Evolutionary conservation across 2,888 invertebrate species (phyloP), one percentile per base, ranked within the genome.

Genomic region (Exephanes ischioxanthus): DNA sequence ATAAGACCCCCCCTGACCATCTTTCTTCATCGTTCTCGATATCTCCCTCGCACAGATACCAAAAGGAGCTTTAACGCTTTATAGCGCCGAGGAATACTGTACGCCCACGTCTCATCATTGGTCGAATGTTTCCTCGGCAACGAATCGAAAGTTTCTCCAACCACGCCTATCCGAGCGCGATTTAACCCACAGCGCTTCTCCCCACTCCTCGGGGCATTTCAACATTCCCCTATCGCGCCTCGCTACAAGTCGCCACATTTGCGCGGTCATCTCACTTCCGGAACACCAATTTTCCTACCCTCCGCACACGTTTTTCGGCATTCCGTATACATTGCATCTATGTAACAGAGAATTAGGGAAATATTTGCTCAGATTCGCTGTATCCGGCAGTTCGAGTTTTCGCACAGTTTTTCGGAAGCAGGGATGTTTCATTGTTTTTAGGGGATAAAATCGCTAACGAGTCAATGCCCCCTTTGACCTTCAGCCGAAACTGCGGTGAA

Each of bases 71-170:
- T 58, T 14, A 5, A 14, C 58, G 58, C 58, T 45, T 72, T 51
- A 26, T 33, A 58, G 45, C 70, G 30, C 22, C 22, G 37, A 0
- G 51, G 11, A 2, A 19, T 2, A 16, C 1, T 30, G 16, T n/a
- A 81, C 84, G 81, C 81, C 84, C 77, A 67, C 63, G 61, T 55
- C 66, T 19, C 66, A 58, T 45, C 85, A 90, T 91, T 92, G 91
- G 92, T 87, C 86, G 79, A 80, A 77, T 84, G 73, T 45, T 70
- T 85, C 81, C 37, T 22, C 53, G 58, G 82, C 87, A 87, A 90
- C 91, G 89, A 91, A 90, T 87, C 87, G 71, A 61, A 66, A 72
- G 68, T 68, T 67, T 89, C 87, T 58, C 67, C 80, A 67, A 81
- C 79, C 67, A 83, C 86, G 88, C 90, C 89, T 87, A 68, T 85